Conservation (phyloP, 2,113 vertebrate species). For the Octodon degus region DNA sequence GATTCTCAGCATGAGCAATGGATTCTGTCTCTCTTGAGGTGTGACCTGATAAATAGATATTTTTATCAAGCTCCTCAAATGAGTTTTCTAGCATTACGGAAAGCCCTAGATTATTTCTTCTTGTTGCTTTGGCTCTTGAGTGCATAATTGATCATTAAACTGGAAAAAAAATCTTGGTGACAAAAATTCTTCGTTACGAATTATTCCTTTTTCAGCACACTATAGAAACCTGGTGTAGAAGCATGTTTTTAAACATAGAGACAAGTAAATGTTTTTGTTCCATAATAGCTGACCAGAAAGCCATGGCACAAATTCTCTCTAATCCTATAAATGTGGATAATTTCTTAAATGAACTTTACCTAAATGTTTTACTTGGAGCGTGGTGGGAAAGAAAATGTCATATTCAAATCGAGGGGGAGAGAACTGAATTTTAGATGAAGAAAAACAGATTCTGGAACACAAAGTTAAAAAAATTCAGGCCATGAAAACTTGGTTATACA, state of each 20-base stretch:
- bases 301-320: not conserved
- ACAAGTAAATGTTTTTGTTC: not conserved
- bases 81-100: not conserved
- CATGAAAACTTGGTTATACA: not conserved
- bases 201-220: not conserved
- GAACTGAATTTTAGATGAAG: not conserved
- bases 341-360: not conserved
- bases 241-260: not conserved
- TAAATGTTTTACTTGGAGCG: not conserved
- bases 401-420: not conserved
- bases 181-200: not conserved
- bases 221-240: not conserved
- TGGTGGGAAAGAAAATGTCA: not conserved
- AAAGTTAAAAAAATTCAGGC: not conserved
- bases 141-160: conserved; percentile 20
- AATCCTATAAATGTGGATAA: not conserved
- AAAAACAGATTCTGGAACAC: not conserved
- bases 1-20: not conserved
- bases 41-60: not conserved
- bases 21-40: not conserved
- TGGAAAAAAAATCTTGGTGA: not conserved
- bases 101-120: not conserved
- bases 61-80: conserved; percentile 14
- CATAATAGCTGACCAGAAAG: not conserved
- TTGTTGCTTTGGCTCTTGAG: conserved; percentile 2